These are phyloP conservation scores for Tetragnatha versicolor DNA, from an alignment of 1,140 invertebrate species.

Conservation along the genomic window DNA sequence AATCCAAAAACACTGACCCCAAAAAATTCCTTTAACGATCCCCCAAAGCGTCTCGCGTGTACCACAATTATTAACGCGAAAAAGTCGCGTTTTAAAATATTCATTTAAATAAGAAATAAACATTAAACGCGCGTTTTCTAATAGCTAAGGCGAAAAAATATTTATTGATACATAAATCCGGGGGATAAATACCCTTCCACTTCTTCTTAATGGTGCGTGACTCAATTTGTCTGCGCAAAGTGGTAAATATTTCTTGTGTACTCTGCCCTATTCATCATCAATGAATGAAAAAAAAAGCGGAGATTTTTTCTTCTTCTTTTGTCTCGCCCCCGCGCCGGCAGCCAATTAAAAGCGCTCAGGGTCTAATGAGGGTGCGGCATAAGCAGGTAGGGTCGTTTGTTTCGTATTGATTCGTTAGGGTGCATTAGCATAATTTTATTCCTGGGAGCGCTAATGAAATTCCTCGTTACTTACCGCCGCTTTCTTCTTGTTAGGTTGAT, in stretches of 20 bases:
- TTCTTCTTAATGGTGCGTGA: constrained; percentile 7
- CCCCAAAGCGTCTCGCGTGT: no score
- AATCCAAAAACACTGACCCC: no score
- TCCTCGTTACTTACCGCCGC: constrained; percentile 44
- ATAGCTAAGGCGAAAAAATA: neutral
- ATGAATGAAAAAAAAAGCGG: neutral
- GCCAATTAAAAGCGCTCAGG: constrained; percentile 48
- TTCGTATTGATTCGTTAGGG: constrained; percentile 53
- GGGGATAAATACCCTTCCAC: neutral
- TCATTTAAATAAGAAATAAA: no score
- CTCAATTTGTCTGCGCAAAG: constrained; percentile 22
- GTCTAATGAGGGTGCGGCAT: constrained; percentile 54
- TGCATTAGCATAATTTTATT: constrained; percentile 55
- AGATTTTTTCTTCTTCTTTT: constrained; percentile 16
- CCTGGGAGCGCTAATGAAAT: constrained; percentile 47
- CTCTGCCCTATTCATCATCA: constrained; percentile 44
- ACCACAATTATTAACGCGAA: no score
- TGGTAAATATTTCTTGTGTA: constrained; percentile 52
- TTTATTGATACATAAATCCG: constrained; percentile 9
- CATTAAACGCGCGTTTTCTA: no score
- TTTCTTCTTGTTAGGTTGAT: constrained; percentile 48
- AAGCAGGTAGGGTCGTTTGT: constrained; percentile 54
- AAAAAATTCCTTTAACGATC: no score
- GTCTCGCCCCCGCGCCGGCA: constrained; percentile 36
- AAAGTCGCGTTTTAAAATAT: no score